Percentiles rank a stretch among this genome's conserved stretches.
These are phyloP conservation scores for Riptortus pedestris DNA, from an alignment of 1,140 invertebrate genomes.

Conservation along the genomic window DNA sequence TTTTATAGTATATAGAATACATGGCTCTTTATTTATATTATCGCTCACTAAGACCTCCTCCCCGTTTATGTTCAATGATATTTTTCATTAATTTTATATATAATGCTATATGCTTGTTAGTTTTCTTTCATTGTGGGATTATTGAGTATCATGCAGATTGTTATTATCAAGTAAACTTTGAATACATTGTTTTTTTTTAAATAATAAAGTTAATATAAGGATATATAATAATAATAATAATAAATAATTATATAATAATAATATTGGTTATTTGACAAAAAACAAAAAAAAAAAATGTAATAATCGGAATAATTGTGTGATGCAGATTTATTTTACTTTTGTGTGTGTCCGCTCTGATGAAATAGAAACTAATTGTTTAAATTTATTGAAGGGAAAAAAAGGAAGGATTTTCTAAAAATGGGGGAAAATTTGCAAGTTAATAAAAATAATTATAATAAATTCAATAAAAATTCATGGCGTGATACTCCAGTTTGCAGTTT, in stretches of 20 bases:
- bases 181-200: slow-evolving; percentile 9
- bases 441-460: slow-evolving; percentile 1
- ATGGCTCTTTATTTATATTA: not conserved
- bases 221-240: slow-evolving; percentile 14
- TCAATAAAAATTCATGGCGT: not conserved
- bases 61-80: not conserved
- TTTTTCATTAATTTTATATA: not conserved
- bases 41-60: slow-evolving; percentile 2
- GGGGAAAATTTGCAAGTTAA: not conserved
- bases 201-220: slow-evolving; percentile 13
- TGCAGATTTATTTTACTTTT: slow-evolving; percentile 10
- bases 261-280: slow-evolving; percentile 9
- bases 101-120: slow-evolving; percentile 13
- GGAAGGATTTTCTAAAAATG: slow-evolving; percentile 7
- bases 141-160: slow-evolving; percentile 11
- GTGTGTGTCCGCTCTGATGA: slow-evolving; percentile 5
- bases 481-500: slow-evolving; percentile 5
- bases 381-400: slow-evolving; percentile 1
- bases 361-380: not conserved
- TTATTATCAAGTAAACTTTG: not conserved
- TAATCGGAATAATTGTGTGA: slow-evolving; percentile 5
- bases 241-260: slow-evolving; percentile 11
- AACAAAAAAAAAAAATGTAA: no score
- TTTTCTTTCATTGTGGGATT: slow-evolving; percentile 8
- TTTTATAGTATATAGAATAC: slow-evolving; percentile 1